Conservation (phyloP, 2,888 invertebrate species). For the Pterobdella sp. region DNA sequence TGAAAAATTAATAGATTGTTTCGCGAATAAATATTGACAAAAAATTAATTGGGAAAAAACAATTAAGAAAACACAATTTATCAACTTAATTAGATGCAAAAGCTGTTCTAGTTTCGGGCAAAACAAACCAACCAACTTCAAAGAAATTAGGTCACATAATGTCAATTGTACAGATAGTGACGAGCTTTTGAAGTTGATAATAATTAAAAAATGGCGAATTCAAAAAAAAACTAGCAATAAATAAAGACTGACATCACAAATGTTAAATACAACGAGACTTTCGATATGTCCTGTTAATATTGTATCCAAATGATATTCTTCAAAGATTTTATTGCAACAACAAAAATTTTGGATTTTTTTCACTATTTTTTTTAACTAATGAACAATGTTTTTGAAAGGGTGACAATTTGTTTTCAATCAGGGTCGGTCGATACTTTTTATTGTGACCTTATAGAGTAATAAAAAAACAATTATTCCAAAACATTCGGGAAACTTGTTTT, state of each 20-base stretch:
- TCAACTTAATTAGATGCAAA: slow-evolving; percentile 15
- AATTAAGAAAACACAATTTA: slow-evolving; percentile 1
- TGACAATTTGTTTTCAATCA: neutral
- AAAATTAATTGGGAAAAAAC: slow-evolving; percentile 8
- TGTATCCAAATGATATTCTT: neutral
- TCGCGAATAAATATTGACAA: neutral
- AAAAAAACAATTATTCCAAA: too few species aligned
- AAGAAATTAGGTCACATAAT: neutral
- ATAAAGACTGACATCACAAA: too few species aligned
- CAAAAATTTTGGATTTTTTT: too few species aligned
- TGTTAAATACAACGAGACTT: neutral
- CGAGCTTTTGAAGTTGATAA: neutral
- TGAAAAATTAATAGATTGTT: too few species aligned
- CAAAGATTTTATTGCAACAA: too few species aligned
- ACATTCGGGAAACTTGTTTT: too few species aligned
- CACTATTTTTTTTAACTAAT: too few species aligned
- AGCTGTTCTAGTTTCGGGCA: neutral
- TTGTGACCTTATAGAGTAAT: neutral
- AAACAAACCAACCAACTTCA: neutral
- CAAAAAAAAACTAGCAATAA: neutral
- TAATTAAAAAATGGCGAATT: neutral
- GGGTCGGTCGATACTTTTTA: neutral
- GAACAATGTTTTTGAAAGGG: neutral
- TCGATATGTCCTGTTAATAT: neutral
- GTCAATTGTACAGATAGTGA: neutral